Evolutionary conservation across 2,888 invertebrate genomes (phyloP), one percentile per base, ranked within the genome.

Genomic region (Schizaphis graminum): DNA sequence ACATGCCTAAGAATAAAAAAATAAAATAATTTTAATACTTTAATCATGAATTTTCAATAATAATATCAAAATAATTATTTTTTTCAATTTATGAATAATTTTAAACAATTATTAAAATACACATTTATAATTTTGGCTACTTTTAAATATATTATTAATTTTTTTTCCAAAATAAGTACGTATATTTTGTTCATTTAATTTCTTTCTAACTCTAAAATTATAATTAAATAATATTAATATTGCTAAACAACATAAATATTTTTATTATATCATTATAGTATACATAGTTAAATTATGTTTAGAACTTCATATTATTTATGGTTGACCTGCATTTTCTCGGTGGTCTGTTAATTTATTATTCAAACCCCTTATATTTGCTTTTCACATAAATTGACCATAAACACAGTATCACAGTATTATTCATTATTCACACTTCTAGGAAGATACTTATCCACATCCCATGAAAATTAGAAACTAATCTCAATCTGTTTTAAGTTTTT

Each of bases 361-460:
- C 67, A 90, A 67, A 90, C 44, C 61, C 89, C n/a, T 47, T 89
- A 44, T 89, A 61, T 61, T 89, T 89, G 47, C 47, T 89, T 57
- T 89, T 89, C 89, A 47, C 89, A 89, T 61, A 89, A 89, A 44
- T 61, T 89, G 41, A 89, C 89, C 57, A 57, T 57, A 44, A 56
- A 57, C 56, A 57, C 13, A 28, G 57, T 61, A 89, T 89, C 61
- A 57, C 26, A 28, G 44, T 61, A 90, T 67, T n/a, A n/a, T 47
- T 90, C n/a, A 49, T 47, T 67, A 67, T 49, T 49, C 35, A 49
- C 90, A 28, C 44, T 49, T 49, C 10, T 35, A 0, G n/a, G 47
- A 3, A 77, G 24, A 67, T 67, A 77, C 24, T 77, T 21, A 67
- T 49, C 28, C 44, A 91, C 10, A 26, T 77, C 44, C 11, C 26